These are phyloP conservation scores for Perithous albicinctus DNA, from an alignment of 2,888 invertebrate genomes.

Conservation along the genomic window DNA sequence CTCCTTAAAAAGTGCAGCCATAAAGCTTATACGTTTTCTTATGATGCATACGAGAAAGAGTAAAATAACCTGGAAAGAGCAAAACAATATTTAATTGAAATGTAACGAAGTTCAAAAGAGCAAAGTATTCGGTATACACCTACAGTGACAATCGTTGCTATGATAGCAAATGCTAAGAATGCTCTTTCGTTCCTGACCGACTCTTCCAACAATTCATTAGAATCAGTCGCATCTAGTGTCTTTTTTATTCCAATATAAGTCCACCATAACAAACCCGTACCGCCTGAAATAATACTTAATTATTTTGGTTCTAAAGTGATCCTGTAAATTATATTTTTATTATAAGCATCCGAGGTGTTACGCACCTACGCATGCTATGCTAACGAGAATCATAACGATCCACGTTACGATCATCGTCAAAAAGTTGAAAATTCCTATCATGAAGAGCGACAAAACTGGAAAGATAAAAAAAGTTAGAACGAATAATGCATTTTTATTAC, in stretches of 20 bases:
- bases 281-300: conserved; percentile 80
- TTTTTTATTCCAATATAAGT: conserved; percentile 92
- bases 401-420: conserved; percentile 94
- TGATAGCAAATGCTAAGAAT: conserved; percentile 93
- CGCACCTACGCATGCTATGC: conserved; percentile 90
- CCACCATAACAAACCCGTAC: conserved; percentile 94
- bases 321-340: too few species aligned
- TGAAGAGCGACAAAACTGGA: conserved; percentile 92
- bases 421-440: conserved; percentile 94
- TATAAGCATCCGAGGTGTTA: too few species aligned
- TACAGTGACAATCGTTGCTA: conserved; percentile 95
- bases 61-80: conserved; percentile 89
- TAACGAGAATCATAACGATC: conserved; percentile 93
- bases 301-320: neutral
- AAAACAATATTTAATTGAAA: conserved; percentile 31
- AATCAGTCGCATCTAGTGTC: conserved; percentile 87
- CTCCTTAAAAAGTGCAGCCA: conserved; percentile 94
- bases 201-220: conserved; percentile 88
- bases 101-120: neutral
- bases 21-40: conserved; percentile 92
- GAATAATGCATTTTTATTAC: neutral
- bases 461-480: conserved; percentile 56
- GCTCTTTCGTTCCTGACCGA: conserved; percentile 94
- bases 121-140: conserved; percentile 79
- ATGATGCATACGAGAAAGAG: conserved; percentile 91